Base-by-base conservation (phyloP, 1,140 invertebrate species). In the Teleopsis dalmanni region DNA sequence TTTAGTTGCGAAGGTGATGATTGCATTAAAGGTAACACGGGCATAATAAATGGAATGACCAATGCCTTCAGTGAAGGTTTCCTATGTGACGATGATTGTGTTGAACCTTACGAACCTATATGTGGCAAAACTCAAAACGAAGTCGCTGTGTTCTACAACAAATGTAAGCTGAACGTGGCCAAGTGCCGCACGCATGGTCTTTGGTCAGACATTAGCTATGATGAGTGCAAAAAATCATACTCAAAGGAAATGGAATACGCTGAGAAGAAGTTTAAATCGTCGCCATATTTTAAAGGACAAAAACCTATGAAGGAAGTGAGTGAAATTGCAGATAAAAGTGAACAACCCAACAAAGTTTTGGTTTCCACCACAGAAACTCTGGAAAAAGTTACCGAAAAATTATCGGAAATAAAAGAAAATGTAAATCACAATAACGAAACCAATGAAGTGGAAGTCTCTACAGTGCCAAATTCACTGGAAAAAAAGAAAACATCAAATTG, bases 101-200 rank as follows among this genome's bases (percentile, higher is more conserved):
- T 25, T 10, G 64, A 65, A 6, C 51, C 51, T 8, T 67, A 67
- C 26, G 61, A 62, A 14, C 64, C 64, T 18, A 64, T 67, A 40
- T 67, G 64, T 25, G 64, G 64, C 34, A 53, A 53, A 43, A 67
- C 64, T 0, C 21, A 57, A 38, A 53, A 40, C 14, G 64, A 67
- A 41, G 55, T 66, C 19, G 64, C 64, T 13, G 64, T 67, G 3
- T 67, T 67, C 46, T 67, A 67, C 34, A 67, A 62, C 51, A 57
- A 56, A 34, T 67, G 64, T 52, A 67, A 67, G 42, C 40, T 67
- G 22, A 54, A 51, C 36, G 64, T 67, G 46, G 64, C 64, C 50
- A 66, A 67, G 51, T 67, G 64, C 22, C 64, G 64, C 34, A 64
- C 59, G 1, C 64, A 67, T 21, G 64, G 64, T 3, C 50, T 59